Evolutionary conservation across 1,140 invertebrate species (phyloP).

Genomic region (Euwallacea similis): DNA sequence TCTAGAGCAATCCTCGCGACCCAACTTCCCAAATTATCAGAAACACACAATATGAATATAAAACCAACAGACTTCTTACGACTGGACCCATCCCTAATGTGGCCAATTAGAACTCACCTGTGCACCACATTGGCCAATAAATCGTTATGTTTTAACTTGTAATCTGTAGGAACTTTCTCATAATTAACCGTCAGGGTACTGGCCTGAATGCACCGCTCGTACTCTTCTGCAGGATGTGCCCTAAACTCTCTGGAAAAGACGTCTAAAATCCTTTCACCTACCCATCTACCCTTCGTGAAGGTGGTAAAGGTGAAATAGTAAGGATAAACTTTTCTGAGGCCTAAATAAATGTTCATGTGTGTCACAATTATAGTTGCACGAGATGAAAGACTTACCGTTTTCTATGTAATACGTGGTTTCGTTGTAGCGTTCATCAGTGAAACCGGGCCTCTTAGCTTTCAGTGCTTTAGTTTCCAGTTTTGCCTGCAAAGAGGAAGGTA

Average conservation of each 20-base stretch:
- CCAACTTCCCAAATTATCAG: too few relatives aligned
- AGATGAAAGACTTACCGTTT: conserved; percentile 73
- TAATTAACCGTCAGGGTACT: conserved; percentile 95
- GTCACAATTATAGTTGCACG: not conserved
- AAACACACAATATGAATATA: too few relatives aligned
- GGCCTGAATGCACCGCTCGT: conserved; percentile 85
- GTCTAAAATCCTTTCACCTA: conserved; percentile 91
- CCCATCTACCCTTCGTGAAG: conserved; percentile 97
- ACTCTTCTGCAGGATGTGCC: conserved; percentile 88
- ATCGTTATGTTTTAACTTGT: conserved; percentile 92
- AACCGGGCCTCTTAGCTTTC: conserved; percentile 89
- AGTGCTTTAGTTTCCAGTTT: conserved; percentile 91
- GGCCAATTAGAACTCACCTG: conserved; percentile 66
- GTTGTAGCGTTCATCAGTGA: conserved; percentile 89
- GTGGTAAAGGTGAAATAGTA: conserved; percentile 98
- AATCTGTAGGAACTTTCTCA: conserved; percentile 87
- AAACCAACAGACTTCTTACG: too few relatives aligned
- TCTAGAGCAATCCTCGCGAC: too few relatives aligned
- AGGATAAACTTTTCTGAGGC: conserved; percentile 95
- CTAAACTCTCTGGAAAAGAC: conserved; percentile 93
- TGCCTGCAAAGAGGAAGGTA: conserved; percentile 69
- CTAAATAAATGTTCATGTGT: conserved; percentile 59
- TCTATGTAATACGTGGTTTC: conserved; percentile 96
- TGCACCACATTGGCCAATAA: conserved; percentile 92
- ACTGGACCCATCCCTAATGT: not conserved